Evolutionary conservation across 1,140 invertebrate species (phyloP).

Genomic region (Drosophila varians): DNA sequence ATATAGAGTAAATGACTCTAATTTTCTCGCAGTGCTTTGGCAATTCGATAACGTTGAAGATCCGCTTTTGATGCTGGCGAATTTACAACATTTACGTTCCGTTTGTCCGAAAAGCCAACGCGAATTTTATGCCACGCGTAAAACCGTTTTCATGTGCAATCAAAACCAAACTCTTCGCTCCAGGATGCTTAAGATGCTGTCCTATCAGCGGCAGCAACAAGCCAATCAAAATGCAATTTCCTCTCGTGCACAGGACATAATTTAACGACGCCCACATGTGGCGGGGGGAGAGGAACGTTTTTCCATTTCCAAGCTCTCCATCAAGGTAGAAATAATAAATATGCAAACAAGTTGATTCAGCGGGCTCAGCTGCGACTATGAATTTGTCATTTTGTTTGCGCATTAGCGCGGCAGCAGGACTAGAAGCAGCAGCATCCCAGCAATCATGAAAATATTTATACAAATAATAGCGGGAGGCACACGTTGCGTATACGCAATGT

Average conservation of each 20-base stretch:
- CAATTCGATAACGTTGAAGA: slow-evolving; percentile 19
- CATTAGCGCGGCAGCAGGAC: slow-evolving; percentile 7
- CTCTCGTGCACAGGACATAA: slow-evolving; percentile 57
- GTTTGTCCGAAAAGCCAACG: slow-evolving; percentile 61
- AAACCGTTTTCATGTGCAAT: slow-evolving; percentile 67
- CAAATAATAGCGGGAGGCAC: slow-evolving; percentile 43
- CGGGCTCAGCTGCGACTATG: slow-evolving; percentile 62
- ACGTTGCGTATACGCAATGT: slow-evolving; percentile 66
- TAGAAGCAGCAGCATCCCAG: neutral
- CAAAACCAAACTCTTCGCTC: slow-evolving; percentile 28
- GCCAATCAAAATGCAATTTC: slow-evolving; percentile 80
- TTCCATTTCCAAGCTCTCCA: slow-evolving; percentile 9
- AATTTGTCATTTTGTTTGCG: slow-evolving; percentile 71
- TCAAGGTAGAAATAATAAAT: slow-evolving; percentile 63
- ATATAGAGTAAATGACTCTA: no score
- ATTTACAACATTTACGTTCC: slow-evolving; percentile 51
- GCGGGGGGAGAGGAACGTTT: neutral
- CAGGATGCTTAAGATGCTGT: slow-evolving; percentile 31
- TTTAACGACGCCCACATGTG: slow-evolving; percentile 46
- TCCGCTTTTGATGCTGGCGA: slow-evolving; percentile 39
- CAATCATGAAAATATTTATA: slow-evolving; percentile 49
- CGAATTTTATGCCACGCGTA: slow-evolving; percentile 56
- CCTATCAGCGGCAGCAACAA: slow-evolving; percentile 65
- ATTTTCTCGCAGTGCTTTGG: slow-evolving; percentile 1
- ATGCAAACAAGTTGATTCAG: slow-evolving; percentile 73